These are phyloP conservation scores for Nematolebias whitei DNA, from an alignment of 2,113 vertebrate species.

Conservation along the genomic window DNA sequence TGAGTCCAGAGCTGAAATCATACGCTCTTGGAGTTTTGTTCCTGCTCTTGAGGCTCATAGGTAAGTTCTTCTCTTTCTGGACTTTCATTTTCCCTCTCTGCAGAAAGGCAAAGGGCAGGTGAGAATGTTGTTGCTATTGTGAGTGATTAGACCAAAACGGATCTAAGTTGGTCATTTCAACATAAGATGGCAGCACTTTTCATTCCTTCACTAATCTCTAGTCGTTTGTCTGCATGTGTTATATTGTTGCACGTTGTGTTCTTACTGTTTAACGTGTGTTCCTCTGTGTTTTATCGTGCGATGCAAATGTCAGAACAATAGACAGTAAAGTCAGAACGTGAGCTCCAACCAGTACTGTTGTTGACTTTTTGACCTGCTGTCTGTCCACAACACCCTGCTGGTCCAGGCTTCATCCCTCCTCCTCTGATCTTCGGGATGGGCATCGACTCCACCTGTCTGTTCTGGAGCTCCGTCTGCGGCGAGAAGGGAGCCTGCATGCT, in stretches of 20 bases:
- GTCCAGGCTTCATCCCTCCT: conserved; percentile 79
- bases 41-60: conserved; percentile 78
- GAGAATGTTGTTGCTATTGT: too few relatives aligned
- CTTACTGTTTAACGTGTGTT: not conserved
- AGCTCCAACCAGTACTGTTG: conserved; percentile 31
- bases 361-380: conserved; percentile 41
- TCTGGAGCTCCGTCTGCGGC: conserved; percentile 80
- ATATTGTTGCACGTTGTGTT: not conserved
- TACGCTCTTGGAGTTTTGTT: conserved; percentile 79
- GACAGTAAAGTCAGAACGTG: conserved; percentile 17
- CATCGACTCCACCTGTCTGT: conserved; percentile 82
- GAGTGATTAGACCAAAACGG: too few relatives aligned
- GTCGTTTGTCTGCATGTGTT: too few relatives aligned
- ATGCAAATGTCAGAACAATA: conserved; percentile 34
- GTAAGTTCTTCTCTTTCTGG: conserved; percentile 48
- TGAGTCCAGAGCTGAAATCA: conserved; percentile 79
- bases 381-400: not conserved
- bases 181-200: too few relatives aligned
- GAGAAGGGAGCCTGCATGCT: conserved; percentile 79
- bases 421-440: conserved; percentile 83
- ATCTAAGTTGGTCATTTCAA: too few relatives aligned
- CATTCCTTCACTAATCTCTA: too few relatives aligned
- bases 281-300: conserved; percentile 12
- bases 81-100: too few relatives aligned
- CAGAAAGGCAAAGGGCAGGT: too few relatives aligned